Evolutionary conservation across 2,888 invertebrate species (phyloP), one percentile per base, ranked within the genome.

Genomic region (Protodeltote pygarga): DNA sequence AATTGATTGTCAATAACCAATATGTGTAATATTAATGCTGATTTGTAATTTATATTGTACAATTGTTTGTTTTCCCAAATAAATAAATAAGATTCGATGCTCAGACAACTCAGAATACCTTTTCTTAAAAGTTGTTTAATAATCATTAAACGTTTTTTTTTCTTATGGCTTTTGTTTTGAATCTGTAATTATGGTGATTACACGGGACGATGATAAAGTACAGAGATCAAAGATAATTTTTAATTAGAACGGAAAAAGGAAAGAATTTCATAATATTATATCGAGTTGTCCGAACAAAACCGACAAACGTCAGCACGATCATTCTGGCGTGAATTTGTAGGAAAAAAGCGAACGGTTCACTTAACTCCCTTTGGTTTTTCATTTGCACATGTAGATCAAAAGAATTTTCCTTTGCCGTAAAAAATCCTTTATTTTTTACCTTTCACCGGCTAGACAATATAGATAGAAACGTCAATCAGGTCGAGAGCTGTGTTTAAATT

Each of bases 341-440:
- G 35, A 34, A 52, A 52, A 52, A 46, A 34, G 21, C 13, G 3
- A 24, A 31, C 38, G 37, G 48, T 37, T 45, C 46, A 45, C 8
- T 54, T 45, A 23, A 33, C 35, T 27, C 15, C 3, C 28, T 58
- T 40, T 39, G 15, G 16, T 23, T 5, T 27, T 34, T 17, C 17
- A 21, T 28, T 48, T 21, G 25, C 16, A 44, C 15, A 28, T 28
- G 23, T 5, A 35, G 44, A 45, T 64, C 44, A 55, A 68, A 68
- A 9, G 19, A 21, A 11, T 11, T 29, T 45, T 45, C 16, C 17
- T 46, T 47, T 15, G 5, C 3, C 10, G 21, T 24, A 23, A 24
- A 47, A 53, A 54, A 44, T 44, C 8, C 21, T 40, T 40, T 31
- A 34, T 28, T 27, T 9, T 32, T 24, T 29, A 35, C 23, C 23